phyloP scores from a whole-genome alignment of 2,888 invertebrate species.

The Epirrhoe tristata region DNA sequence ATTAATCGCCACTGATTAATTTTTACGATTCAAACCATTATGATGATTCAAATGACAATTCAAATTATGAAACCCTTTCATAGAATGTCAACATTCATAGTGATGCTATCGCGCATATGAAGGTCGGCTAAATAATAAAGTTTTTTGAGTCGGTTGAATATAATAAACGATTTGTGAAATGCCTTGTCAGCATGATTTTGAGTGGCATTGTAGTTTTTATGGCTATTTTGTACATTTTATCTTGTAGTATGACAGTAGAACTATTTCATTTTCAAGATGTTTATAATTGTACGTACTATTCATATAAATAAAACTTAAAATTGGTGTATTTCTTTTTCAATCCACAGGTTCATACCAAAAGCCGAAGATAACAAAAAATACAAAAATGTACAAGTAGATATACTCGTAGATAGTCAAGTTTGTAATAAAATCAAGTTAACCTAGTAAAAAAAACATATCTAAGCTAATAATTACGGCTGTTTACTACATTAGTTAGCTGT shows the following conservation, averaged over 20 bases:
- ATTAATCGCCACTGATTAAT: slow-evolving; percentile 69
- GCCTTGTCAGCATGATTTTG: slow-evolving; percentile 80
- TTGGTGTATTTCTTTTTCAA: no score
- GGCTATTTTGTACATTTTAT: neutral
- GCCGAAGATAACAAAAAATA: no score
- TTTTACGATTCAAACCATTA: slow-evolving; percentile 21
- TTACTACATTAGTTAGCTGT: no score
- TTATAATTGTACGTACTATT: no score
- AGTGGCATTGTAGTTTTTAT: slow-evolving; percentile 19
- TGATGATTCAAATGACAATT: slow-evolving; percentile 52
- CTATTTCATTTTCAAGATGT: no score
- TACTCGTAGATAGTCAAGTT: no score
- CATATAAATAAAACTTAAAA: no score
- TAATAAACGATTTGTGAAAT: slow-evolving; percentile 80
- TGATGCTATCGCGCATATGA: slow-evolving; percentile 74
- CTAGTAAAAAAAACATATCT: no score
- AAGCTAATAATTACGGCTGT: no score
- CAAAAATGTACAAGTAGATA: no score
- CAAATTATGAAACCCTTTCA: slow-evolving; percentile 62
- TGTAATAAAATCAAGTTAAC: no score
- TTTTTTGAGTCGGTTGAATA: slow-evolving; percentile 47
- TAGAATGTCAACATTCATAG: slow-evolving; percentile 73
- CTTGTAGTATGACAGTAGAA: slow-evolving; percentile 5
- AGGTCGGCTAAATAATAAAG: slow-evolving; percentile 61
- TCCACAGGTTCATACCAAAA: no score